Evolutionary conservation across 2,113 vertebrate species (phyloP).

Genomic region (Lamprotornis superbus): DNA sequence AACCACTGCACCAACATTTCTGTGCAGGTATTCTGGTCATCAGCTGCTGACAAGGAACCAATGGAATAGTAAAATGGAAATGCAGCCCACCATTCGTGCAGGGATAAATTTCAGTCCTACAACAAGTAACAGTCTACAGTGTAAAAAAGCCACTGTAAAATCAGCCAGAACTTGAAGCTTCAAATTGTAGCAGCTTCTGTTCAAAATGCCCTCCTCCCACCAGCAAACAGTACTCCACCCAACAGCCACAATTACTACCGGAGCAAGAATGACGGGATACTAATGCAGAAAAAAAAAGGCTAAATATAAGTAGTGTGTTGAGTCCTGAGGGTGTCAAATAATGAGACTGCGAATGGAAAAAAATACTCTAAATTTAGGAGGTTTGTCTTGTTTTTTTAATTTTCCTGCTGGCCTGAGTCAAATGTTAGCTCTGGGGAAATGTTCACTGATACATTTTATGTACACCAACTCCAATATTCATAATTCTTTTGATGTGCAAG

Average conservation of each 20-base stretch:
- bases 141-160: background rate
- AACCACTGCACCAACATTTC: background rate
- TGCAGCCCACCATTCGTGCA: background rate
- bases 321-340: background rate
- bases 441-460: background rate
- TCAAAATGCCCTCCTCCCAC: background rate
- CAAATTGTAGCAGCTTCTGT: background rate
- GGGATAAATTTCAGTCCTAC: background rate
- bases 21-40: accelerated
- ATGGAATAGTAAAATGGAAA: background rate
- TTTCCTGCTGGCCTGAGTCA: background rate
- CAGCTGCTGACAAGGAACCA: background rate
- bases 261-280: background rate
- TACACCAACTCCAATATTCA: background rate
- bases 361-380: background rate
- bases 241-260: background rate
- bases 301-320: background rate
- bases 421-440: background rate
- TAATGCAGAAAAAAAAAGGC: background rate
- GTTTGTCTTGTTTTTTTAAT: background rate
- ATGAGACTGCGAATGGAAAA: accelerated
- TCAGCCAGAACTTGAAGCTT: background rate
- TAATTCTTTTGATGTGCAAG: background rate
- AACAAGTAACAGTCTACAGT: background rate
- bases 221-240: background rate